phyloP scores from a whole-genome alignment of 2,113 vertebrate genomes.

The Girardinichthys multiradiatus region DNA sequence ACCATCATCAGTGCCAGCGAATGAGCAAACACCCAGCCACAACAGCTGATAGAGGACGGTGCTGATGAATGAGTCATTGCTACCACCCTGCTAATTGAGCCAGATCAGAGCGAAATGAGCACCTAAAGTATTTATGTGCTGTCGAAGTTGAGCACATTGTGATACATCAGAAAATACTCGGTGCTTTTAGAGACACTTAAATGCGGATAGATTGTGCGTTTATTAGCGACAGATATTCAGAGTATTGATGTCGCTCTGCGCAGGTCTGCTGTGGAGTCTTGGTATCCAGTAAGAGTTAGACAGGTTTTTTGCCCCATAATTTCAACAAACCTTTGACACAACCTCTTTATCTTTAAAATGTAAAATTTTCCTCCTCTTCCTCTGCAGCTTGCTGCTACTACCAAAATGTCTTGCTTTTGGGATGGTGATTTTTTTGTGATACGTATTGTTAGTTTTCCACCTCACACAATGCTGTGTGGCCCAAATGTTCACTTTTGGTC shows the following conservation, averaged over 20 bases:
- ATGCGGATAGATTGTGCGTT: neutral
- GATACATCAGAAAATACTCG: neutral
- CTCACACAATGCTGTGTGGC: too few species aligned
- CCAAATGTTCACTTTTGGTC: too few species aligned
- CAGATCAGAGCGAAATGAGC: slow-evolving; percentile 59
- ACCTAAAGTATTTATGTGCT: slow-evolving; percentile 48
- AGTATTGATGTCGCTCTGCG: neutral
- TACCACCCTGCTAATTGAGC: slow-evolving; percentile 61
- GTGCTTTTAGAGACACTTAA: neutral
- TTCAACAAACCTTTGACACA: too few species aligned
- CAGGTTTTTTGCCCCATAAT: neutral
- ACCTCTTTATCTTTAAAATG: neutral
- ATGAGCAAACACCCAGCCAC: slow-evolving; percentile 65
- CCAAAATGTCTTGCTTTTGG: too few species aligned
- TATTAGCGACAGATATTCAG: neutral
- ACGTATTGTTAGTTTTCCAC: too few species aligned
- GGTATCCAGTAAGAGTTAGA: neutral
- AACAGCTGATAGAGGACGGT: slow-evolving; percentile 65
- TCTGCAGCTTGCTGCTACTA: neutral
- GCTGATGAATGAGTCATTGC: slow-evolving; percentile 71
- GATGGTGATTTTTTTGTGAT: too few species aligned
- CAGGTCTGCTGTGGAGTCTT: neutral
- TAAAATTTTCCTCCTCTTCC: neutral
- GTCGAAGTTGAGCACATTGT: slow-evolving; percentile 40
- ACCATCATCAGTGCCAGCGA: slow-evolving; percentile 53